A percentile compares a stretch with the other conserved stretches of the same genome.
Evolutionary conservation across 2,797 vertebrate species (phyloP).

Genomic region (Luscinia megarhynchos): DNA sequence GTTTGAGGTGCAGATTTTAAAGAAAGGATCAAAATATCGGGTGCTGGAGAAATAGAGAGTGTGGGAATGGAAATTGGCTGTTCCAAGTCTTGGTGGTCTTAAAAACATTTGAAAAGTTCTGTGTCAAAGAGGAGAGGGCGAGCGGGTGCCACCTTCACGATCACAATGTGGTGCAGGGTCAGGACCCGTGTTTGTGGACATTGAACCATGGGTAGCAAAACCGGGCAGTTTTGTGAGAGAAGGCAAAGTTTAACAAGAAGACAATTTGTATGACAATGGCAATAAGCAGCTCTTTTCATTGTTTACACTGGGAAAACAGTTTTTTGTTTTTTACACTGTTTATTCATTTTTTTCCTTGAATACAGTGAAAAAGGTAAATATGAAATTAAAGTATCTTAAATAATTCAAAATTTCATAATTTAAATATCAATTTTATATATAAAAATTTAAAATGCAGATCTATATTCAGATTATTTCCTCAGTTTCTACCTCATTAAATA

Average conservation of each 20-base stretch:
- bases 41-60: background rate
- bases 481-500: background rate
- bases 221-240: background rate
- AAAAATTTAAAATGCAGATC: background rate
- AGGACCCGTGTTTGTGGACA: background rate
- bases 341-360: background rate
- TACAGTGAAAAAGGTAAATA: background rate
- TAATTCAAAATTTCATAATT: background rate
- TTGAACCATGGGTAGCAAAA: background rate
- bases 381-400: background rate
- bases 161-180: fast-evolving
- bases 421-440: background rate
- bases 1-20: background rate
- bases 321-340: background rate
- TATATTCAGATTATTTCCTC: background rate
- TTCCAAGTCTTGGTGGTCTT: background rate
- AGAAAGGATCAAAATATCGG: background rate
- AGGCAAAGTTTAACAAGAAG: background rate
- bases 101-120: background rate
- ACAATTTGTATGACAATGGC: background rate
- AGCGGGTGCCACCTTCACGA: background rate
- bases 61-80: fast-evolving
- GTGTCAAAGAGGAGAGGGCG: background rate
- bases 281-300: background rate
- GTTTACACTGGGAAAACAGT: background rate